A percentile compares a stretch with the other conserved stretches of the same genome.
These are phyloP conservation scores for Gila robusta DNA, from an alignment of 2,797 vertebrate species.

Conservation along the genomic window DNA sequence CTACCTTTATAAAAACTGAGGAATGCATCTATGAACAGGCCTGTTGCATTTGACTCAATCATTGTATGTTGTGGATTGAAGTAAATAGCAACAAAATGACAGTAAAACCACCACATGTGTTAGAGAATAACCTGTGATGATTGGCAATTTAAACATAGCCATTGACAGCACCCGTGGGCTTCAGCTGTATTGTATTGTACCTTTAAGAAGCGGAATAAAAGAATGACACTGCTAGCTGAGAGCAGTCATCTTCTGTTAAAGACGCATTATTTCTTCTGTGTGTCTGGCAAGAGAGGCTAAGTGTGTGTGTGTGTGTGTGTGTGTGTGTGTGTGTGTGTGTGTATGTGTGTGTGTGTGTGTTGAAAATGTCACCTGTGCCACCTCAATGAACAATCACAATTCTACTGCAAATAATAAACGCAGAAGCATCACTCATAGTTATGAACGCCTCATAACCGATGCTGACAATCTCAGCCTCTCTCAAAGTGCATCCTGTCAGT, in stretches of 20 bases:
- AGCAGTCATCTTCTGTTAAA: conserved; percentile 18
- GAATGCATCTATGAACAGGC: neutral
- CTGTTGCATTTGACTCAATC: neutral
- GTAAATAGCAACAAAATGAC: neutral
- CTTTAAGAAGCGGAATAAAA: conserved; percentile 24
- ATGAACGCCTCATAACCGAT: conserved; percentile 39
- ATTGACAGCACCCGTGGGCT: conserved; percentile 15
- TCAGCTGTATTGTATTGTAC: neutral
- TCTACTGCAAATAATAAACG: conserved; percentile 46
- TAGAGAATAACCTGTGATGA: conserved; percentile 1
- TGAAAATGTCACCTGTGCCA: conserved; percentile 40
- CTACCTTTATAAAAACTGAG: neutral
- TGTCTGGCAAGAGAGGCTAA: neutral
- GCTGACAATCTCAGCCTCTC: conserved; percentile 15
- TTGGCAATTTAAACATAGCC: conserved; percentile 7
- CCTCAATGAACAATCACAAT: conserved; percentile 46
- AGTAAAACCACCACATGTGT: neutral
- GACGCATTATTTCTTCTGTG: conserved; percentile 12
- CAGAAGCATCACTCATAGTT: conserved; percentile 36
- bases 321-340: neutral
- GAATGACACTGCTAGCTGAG: conserved; percentile 11
- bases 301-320: neutral
- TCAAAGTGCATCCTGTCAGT: conserved; percentile 39
- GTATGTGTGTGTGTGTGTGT: neutral
- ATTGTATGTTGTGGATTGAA: neutral